These are phyloP conservation scores for Papilio dardanus DNA, from an alignment of 1,140 invertebrate genomes.

Conservation along the genomic window DNA sequence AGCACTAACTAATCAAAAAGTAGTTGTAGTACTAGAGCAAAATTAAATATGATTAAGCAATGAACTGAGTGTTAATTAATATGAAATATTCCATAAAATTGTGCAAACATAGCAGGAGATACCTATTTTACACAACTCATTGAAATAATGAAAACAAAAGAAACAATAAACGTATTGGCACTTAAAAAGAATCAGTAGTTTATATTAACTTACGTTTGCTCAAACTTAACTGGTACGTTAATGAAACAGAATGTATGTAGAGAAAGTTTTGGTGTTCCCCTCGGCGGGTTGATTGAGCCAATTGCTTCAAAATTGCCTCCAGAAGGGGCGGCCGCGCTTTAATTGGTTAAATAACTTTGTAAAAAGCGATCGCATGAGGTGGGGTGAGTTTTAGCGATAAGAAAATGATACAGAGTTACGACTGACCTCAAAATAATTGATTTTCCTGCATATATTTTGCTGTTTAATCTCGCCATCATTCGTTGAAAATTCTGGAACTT, in stretches of 20 bases:
- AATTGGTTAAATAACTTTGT: slow-evolving; percentile 74
- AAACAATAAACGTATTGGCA: slow-evolving; percentile 6
- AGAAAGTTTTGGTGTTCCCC: slow-evolving; percentile 62
- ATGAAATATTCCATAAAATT: too few species aligned
- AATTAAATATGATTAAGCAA: not conserved
- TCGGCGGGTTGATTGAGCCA: slow-evolving; percentile 68
- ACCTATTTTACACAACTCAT: too few species aligned
- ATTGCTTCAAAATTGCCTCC: slow-evolving; percentile 68
- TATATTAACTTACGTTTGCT: slow-evolving; percentile 4
- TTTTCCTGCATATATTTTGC: not conserved
- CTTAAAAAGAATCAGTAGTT: not conserved
- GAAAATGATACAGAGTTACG: slow-evolving; percentile 2
- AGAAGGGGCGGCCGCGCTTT: slow-evolving; percentile 63
- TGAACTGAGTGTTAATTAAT: not conserved
- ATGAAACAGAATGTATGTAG: slow-evolving; percentile 37
- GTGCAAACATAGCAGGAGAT: too few species aligned
- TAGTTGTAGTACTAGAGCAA: too few species aligned
- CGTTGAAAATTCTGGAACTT: not conserved
- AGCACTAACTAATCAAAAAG: not conserved
- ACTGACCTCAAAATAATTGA: not conserved
- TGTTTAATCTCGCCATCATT: too few species aligned
- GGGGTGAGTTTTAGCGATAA: slow-evolving; percentile 26
- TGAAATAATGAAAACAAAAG: too few species aligned
- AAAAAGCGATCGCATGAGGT: slow-evolving; percentile 38
- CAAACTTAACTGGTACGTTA: not conserved